phyloP scores from a whole-genome alignment of 2,113 vertebrate species.

The Pholis gunnellus region DNA sequence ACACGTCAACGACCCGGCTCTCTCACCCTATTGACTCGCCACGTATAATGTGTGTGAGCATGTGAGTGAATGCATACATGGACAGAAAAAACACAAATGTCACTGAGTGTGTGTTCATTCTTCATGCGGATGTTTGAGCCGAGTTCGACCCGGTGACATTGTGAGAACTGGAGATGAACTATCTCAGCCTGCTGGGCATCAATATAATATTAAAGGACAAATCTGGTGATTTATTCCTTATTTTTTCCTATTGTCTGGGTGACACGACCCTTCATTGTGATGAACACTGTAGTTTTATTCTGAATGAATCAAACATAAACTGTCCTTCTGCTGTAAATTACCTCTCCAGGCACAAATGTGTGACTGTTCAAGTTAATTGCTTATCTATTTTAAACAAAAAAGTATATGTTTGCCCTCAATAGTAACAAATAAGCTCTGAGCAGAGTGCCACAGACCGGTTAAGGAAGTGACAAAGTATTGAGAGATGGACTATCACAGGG shows the following conservation, averaged over 20 bases:
- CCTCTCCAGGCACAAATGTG: not conserved
- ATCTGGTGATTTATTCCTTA: not conserved
- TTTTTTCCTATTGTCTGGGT: not conserved
- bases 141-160: constrained; percentile 51
- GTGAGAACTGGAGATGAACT: constrained; percentile 25
- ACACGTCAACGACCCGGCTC: constrained; percentile 63
- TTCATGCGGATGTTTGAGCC: constrained; percentile 5
- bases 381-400: not conserved
- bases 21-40: constrained; percentile 63
- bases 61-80: constrained; percentile 24
- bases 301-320: not conserved
- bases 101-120: constrained; percentile 32
- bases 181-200: not conserved
- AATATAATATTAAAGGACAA: not conserved
- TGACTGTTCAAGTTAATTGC: not conserved
- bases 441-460: not conserved
- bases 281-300: not conserved
- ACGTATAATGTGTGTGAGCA: constrained; percentile 30
- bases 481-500: not conserved
- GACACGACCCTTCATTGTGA: not conserved
- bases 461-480: not conserved
- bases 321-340: not conserved
- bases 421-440: not conserved
- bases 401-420: not conserved
- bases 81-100: constrained; percentile 38